Evolutionary conservation across 1,140 invertebrate genomes (phyloP).

Genomic region (Drosophila watanabei): DNA sequence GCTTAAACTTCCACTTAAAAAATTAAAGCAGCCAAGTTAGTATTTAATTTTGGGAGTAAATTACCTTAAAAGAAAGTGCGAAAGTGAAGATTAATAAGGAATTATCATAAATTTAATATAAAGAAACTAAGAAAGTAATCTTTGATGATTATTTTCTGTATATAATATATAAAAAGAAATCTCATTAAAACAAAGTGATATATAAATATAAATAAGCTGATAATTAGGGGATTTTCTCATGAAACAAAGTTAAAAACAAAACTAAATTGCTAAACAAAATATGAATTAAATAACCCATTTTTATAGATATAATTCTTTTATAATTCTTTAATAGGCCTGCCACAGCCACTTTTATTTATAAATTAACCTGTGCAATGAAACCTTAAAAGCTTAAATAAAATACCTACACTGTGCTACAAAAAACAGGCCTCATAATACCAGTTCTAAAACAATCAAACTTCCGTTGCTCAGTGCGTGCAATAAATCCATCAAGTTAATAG

Average conservation of each 20-base stretch:
- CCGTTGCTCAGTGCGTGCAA: slow-evolving; percentile 38
- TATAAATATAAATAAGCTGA: not conserved
- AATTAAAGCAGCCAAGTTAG: slow-evolving; percentile 1
- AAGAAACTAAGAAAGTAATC: not conserved
- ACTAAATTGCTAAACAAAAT: not conserved
- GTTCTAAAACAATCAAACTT: not conserved
- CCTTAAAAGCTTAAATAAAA: not conserved
- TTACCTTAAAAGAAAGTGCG: not conserved
- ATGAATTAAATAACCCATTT: not conserved
- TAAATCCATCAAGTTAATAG: slow-evolving; percentile 49
- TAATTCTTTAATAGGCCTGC: too few relatives aligned
- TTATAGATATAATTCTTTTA: too few relatives aligned
- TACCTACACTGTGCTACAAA: not conserved
- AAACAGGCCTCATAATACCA: not conserved
- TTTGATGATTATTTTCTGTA: too few relatives aligned
- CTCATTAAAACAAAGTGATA: not conserved
- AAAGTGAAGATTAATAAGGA: not conserved
- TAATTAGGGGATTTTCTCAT: too few relatives aligned
- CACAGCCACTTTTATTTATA: not conserved
- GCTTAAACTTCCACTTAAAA: slow-evolving; percentile 15
- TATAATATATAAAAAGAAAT: not conserved
- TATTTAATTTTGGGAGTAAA: not conserved
- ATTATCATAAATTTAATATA: not conserved
- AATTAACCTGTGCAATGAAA: not conserved
- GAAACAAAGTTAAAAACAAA: not conserved